Evolutionary conservation across 1,140 invertebrate genomes (phyloP).

Genomic region (Coelopa frigida): DNA sequence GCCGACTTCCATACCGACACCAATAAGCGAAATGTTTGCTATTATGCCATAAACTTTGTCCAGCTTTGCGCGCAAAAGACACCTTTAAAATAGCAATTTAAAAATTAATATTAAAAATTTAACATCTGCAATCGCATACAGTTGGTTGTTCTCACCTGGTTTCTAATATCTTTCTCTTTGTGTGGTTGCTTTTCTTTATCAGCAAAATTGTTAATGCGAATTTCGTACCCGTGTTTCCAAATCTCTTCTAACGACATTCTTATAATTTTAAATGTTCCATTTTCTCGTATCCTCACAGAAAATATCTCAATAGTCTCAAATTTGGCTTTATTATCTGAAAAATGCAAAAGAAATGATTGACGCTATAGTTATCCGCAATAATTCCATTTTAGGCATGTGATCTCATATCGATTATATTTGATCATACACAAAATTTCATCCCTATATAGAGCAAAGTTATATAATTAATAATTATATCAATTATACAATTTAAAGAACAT

Average conservation of each 20-base stretch:
- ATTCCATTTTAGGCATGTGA: too few relatives aligned
- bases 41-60: conserved; percentile 53
- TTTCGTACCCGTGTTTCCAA: conserved; percentile 56
- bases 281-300: conserved; percentile 55
- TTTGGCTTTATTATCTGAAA: conserved; percentile 61
- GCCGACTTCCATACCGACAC: conserved; percentile 58
- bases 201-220: conserved; percentile 62
- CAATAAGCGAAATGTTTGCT: conserved; percentile 61
- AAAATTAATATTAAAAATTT: conserved; percentile 17
- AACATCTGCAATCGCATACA: too few relatives aligned
- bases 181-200: conserved; percentile 58
- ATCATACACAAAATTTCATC: too few relatives aligned
- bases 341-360: conserved; percentile 17
- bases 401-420: too few relatives aligned
- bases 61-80: conserved; percentile 41
- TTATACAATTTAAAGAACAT: background rate
- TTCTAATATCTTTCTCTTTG: conserved; percentile 56
- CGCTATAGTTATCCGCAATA: too few relatives aligned
- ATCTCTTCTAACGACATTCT: conserved; percentile 54
- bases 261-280: conserved; percentile 52
- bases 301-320: conserved; percentile 59
- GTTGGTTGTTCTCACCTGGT: conserved; percentile 48
- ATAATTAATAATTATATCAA: too few relatives aligned
- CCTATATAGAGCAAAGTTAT: too few relatives aligned
- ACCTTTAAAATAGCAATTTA: conserved; percentile 21